phyloP scores from a whole-genome alignment of 2,113 vertebrate genomes.

The Eonycteris spelaea region DNA sequence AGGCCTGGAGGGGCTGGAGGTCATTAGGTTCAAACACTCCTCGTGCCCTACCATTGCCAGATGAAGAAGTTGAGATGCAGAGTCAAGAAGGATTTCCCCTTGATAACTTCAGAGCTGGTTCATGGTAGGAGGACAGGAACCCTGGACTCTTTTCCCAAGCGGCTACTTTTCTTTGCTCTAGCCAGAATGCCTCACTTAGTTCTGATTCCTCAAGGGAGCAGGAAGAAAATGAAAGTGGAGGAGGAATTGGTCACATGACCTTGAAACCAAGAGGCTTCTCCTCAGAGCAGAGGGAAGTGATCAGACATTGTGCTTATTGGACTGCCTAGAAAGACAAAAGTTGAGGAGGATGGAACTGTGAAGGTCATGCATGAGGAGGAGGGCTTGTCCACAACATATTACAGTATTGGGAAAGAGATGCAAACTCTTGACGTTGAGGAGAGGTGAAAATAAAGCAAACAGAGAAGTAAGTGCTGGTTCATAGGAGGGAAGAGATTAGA shows the following conservation, averaged over 20 bases:
- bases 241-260: background rate
- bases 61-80: background rate
- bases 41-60: background rate
- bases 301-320: background rate
- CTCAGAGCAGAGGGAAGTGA: background rate
- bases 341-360: background rate
- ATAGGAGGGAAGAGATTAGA: background rate
- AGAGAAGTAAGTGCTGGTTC: background rate
- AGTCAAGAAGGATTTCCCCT: background rate
- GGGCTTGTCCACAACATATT: background rate
- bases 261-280: background rate
- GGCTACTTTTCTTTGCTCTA: background rate
- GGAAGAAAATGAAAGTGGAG: background rate
- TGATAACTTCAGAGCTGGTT: background rate
- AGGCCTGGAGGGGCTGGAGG: background rate
- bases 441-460: background rate
- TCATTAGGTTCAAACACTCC: background rate
- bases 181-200: background rate
- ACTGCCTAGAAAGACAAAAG: background rate
- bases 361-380: background rate
- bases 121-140: background rate
- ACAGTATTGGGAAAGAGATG: background rate
- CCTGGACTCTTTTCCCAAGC: background rate
- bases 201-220: background rate
- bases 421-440: background rate